Percentiles rank a stretch among this genome's conserved stretches.
Evolutionary conservation across 2,113 vertebrate species (phyloP).

Genomic region (Prietella phreatophila): DNA sequence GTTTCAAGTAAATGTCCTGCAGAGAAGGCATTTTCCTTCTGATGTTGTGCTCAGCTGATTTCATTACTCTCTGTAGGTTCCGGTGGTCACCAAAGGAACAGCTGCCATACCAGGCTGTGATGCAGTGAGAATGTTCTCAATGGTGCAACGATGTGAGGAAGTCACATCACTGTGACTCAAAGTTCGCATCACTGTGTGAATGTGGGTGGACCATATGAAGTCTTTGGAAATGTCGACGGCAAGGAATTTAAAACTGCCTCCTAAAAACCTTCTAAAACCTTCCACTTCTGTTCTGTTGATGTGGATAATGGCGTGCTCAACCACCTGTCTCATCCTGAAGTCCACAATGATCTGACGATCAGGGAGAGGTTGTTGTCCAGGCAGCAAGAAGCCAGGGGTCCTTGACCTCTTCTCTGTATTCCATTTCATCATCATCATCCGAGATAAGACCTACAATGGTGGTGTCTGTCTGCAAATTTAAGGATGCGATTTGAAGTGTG

Average conservation of each 20-base stretch:
- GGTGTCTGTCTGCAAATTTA: background rate
- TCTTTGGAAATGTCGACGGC: background rate
- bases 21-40: too few relatives aligned
- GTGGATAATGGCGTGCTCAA: too few relatives aligned
- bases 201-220: background rate
- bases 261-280: background rate
- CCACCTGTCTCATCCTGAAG: too few relatives aligned
- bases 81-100: background rate
- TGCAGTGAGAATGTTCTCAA: background rate
- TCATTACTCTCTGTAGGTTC: too few relatives aligned
- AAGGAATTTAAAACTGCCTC: background rate
- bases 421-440: background rate
- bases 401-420: background rate
- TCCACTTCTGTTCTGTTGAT: too few relatives aligned
- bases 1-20: too few relatives aligned
- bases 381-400: background rate
- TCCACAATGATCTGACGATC: too few relatives aligned
- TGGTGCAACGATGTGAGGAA: too few relatives aligned
- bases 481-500: background rate
- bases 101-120: background rate
- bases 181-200: background rate
- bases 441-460: background rate
- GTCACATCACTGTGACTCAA: too few relatives aligned
- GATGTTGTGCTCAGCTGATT: too few relatives aligned
- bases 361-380: background rate